These are phyloP conservation scores for Limnephilus rhombicus DNA, from an alignment of 2,888 invertebrate genomes.

Conservation along the genomic window DNA sequence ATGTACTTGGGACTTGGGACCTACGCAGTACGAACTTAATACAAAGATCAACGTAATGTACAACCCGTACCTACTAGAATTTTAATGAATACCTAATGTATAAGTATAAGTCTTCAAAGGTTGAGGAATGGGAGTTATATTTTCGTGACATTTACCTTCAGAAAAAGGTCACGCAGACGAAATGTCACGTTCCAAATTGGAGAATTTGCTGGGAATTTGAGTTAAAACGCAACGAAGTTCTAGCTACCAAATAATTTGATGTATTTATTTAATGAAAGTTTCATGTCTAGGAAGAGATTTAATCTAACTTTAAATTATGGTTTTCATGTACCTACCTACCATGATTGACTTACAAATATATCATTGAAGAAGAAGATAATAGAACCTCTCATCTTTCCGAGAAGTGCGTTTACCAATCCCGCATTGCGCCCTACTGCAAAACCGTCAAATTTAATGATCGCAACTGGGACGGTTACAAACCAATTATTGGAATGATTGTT, in stretches of 20 bases:
- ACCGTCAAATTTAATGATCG: no score
- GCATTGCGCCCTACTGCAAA: no score
- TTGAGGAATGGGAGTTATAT: constrained; percentile 24
- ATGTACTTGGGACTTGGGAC: not conserved
- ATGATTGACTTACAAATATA: not conserved
- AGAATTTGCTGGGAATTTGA: not conserved
- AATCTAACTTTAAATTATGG: not conserved
- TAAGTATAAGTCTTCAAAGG: constrained; percentile 45
- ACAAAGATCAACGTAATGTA: not conserved
- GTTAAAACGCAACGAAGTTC: not conserved
- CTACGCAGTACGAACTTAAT: not conserved
- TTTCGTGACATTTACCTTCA: constrained; percentile 52
- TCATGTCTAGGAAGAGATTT: not conserved
- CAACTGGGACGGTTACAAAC: no score
- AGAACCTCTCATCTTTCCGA: no score
- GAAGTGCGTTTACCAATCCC: no score
- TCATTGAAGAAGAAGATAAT: no score
- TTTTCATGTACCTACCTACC: not conserved
- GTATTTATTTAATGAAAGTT: not conserved
- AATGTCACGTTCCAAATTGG: constrained; percentile 49
- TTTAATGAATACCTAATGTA: not conserved
- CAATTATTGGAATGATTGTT: no score
- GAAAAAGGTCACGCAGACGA: constrained; percentile 44
- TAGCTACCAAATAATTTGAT: not conserved
- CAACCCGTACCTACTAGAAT: not conserved